These are phyloP conservation scores for Thamnaconus septentrionalis DNA, from an alignment of 2,113 vertebrate genomes.

Conservation along the genomic window DNA sequence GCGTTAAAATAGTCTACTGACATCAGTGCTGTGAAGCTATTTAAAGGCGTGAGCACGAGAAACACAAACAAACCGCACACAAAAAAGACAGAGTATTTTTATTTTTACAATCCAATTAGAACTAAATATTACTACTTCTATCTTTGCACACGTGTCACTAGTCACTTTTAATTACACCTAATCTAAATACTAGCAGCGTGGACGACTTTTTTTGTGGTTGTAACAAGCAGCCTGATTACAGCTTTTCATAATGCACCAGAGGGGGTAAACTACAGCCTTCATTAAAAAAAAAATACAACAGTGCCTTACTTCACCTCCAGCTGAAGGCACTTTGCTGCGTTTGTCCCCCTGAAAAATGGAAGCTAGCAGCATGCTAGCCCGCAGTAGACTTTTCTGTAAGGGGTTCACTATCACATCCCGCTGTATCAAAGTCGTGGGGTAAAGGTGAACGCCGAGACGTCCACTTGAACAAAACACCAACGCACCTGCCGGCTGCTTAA, in stretches of 20 bases:
- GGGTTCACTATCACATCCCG: constrained; percentile 1
- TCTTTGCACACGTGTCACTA: too few species aligned
- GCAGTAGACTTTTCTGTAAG: not conserved
- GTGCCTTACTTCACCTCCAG: constrained; percentile 21
- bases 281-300: constrained; percentile 63
- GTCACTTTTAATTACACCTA: too few species aligned
- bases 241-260: constrained; percentile 59
- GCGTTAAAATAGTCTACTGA: constrained; percentile 12
- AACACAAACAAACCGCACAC: constrained; percentile 11
- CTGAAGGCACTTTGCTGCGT: constrained; percentile 11
- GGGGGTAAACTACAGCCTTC: constrained; percentile 39
- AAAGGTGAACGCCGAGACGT: constrained; percentile 2
- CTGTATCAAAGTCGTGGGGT: constrained; percentile 12
- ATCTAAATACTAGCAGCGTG: too few species aligned
- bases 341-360: not conserved
- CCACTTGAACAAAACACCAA: too few species aligned
- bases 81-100: too few species aligned
- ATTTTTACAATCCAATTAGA: not conserved
- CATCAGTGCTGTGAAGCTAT: constrained; percentile 8
- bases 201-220: constrained; percentile 6
- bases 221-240: constrained; percentile 44
- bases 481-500: too few species aligned
- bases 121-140: too few species aligned
- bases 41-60: constrained; percentile 1
- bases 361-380: constrained; percentile 22